phyloP scores from a whole-genome alignment of 1,140 invertebrate genomes.

The Ceratosolen fusciceps region DNA sequence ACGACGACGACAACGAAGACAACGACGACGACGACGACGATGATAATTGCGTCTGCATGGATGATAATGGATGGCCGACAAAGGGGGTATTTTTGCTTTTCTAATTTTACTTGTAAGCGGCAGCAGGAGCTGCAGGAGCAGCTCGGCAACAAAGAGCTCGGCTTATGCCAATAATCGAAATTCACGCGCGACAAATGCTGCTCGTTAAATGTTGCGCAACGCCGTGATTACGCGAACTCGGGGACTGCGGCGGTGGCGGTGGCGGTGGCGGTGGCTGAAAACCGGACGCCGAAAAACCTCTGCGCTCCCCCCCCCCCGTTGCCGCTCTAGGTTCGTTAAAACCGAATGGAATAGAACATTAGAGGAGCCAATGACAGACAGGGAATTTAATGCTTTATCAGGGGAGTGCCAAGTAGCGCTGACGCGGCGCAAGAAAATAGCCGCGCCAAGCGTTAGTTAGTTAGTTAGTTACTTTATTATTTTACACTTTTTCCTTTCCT shows the following conservation, averaged over 20 bases:
- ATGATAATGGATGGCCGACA: neutral
- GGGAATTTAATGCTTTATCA: neutral
- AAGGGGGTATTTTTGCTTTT: neutral
- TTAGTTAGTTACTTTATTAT: too few species aligned
- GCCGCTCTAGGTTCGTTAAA: neutral
- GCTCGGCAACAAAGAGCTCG: neutral
- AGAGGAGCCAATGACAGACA: neutral
- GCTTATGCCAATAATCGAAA: neutral
- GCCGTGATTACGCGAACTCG: neutral
- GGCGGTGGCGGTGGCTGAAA: too few species aligned
- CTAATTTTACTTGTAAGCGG: too few species aligned
- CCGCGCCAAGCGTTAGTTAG: neutral
- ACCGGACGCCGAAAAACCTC: too few species aligned
- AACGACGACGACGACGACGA: too few species aligned
- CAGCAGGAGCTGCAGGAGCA: too few species aligned
- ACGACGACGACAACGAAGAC: too few species aligned
- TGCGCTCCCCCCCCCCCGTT: neutral
- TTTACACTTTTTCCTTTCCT: too few species aligned
- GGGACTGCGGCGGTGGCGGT: too few species aligned
- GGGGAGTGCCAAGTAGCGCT: neutral
- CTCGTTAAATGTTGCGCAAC: neutral
- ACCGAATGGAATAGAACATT: neutral
- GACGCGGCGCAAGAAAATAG: neutral
- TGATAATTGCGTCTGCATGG: too few species aligned
- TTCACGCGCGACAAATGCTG: neutral